phyloP scores from a whole-genome alignment of 1,140 invertebrate species.

The Drosophila kikkawai region DNA sequence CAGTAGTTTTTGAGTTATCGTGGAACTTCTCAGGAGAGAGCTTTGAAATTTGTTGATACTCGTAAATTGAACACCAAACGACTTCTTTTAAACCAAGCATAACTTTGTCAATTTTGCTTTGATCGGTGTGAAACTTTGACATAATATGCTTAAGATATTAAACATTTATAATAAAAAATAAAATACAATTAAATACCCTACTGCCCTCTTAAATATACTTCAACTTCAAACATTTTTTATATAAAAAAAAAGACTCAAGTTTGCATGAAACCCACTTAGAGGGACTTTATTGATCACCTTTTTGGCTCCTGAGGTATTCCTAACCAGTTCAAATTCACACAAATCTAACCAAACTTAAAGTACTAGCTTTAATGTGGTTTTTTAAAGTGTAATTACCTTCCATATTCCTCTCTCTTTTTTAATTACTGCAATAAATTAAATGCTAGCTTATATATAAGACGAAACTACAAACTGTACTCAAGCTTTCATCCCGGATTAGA shows the following conservation, averaged over 20 bases:
- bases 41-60: too few relatives aligned
- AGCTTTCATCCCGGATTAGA: slow-evolving; percentile 8
- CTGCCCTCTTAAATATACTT: background rate
- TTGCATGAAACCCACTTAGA: background rate
- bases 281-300: background rate
- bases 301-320: slow-evolving; percentile 2
- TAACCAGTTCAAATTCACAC: background rate
- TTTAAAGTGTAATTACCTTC: slow-evolving; percentile 35
- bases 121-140: too few relatives aligned
- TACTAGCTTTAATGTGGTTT: slow-evolving; percentile 37
- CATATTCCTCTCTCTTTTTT: slow-evolving; percentile 27
- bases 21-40: too few relatives aligned
- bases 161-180: too few relatives aligned
- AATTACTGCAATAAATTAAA: slow-evolving; percentile 51
- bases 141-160: too few relatives aligned
- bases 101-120: too few relatives aligned
- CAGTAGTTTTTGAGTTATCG: too few relatives aligned
- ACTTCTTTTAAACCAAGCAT: too few relatives aligned
- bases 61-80: too few relatives aligned
- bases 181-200: too few relatives aligned
- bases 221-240: background rate
- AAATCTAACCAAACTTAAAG: slow-evolving; percentile 27
- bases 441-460: slow-evolving; percentile 1
- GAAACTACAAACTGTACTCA: background rate
- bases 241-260: background rate